Evolutionary conservation across 37 sponge, comb jelly and placozoan species (phyloP), one percentile per base, ranked within the genome.

Genomic region (Dysidea cf. avara): DNA sequence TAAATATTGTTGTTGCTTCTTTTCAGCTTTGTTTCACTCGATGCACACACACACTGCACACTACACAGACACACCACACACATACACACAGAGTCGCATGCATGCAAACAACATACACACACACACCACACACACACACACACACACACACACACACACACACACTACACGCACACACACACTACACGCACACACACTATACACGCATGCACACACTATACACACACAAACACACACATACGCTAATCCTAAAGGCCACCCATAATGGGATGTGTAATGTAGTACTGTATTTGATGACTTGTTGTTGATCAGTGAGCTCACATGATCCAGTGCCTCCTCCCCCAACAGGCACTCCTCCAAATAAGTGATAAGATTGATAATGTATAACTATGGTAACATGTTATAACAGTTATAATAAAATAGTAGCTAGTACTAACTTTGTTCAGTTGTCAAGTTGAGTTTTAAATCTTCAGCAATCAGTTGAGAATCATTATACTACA

Each of bases 191-290:
- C n/a, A n/a, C n/a, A n/a, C n/a, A n/a, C n/a, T n/a, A n/a, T n/a
- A n/a, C n/a, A n/a, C n/a, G n/a, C n/a, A n/a, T n/a, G n/a, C n/a
- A n/a, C n/a, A n/a, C n/a, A n/a, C n/a, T n/a, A n/a, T n/a, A n/a
- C n/a, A n/a, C n/a, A n/a, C n/a, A n/a, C n/a, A n/a, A n/a, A n/a
- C n/a, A n/a, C n/a, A n/a, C n/a, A n/a, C n/a, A n/a, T 56, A 18
- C 36, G 30, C 69, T 33, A 2, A 84, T 26, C 28, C 38, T 61
- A 39, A 64, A 81, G 1, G 76, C 75, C 32, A 58, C 62, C 82
- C 83, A 87, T 16, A 81, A 58, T 61, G 88, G 88, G 16, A 87
- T 78, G 63, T 82, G 83, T 0, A 87, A 74, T n/a, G 14, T 29
- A 29, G 51, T 55, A 67, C 78, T 81, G 58, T 82, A 87, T 68